These are phyloP conservation scores for Schizotus pectinicornis DNA, from an alignment of 2,888 invertebrate species.

Conservation along the genomic window DNA sequence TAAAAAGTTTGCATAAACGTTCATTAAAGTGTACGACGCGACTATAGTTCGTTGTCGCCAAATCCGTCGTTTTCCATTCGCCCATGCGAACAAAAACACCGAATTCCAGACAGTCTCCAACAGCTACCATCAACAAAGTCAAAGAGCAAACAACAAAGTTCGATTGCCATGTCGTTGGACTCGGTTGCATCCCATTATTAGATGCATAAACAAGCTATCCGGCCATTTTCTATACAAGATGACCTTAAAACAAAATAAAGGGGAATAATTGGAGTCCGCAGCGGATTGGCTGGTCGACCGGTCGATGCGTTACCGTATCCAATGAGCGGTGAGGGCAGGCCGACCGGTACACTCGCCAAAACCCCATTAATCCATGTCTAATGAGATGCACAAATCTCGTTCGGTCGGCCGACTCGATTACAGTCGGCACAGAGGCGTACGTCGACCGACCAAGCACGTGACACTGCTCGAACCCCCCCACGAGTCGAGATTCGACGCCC, in stretches of 20 bases:
- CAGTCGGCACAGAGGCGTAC: background rate
- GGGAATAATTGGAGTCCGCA: conserved; percentile 54
- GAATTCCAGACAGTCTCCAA: no score
- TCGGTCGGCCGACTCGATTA: conserved; percentile 4
- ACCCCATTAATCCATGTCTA: conserved; percentile 56
- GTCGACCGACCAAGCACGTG: no score
- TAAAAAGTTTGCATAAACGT: no score
- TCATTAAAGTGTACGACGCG: no score
- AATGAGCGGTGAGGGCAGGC: conserved; percentile 45
- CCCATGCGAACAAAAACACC: no score
- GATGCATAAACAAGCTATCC: conserved; percentile 50
- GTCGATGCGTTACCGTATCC: conserved; percentile 41
- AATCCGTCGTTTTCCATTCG: no score
- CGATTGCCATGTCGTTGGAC: background rate
- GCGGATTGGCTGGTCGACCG: conserved; percentile 52
- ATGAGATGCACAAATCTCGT: conserved; percentile 53
- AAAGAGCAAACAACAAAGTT: no score
- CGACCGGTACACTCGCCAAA: conserved; percentile 51
- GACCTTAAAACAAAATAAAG: conserved; percentile 57
- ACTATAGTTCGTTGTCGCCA: no score
- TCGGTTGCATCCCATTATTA: conserved; percentile 18
- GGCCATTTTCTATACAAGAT: conserved; percentile 56
- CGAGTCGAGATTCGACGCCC: no score
- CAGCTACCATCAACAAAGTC: no score
- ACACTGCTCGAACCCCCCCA: no score